Base-by-base conservation (phyloP, 2,888 invertebrate species). In the Troides aeacus region DNA sequence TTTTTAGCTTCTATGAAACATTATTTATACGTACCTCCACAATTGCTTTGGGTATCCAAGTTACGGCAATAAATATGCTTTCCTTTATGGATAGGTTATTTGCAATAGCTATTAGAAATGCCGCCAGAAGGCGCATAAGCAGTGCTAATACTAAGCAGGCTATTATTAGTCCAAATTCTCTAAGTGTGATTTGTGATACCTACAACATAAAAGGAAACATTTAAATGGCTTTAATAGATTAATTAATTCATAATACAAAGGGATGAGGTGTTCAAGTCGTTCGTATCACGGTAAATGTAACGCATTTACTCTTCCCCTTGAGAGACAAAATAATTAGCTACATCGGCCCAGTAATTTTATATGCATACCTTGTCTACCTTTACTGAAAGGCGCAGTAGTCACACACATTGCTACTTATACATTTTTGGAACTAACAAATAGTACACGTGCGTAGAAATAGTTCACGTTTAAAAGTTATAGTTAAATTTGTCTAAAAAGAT, bases 31-130 rank as follows among this genome's bases (percentile, higher is more conserved):
- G 66, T 78, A 91, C 92, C 88, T 92, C 92, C 3, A 92, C 92
- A 71, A 92, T 91, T 59, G 92, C 92, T 76, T 92, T 92, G 12
- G 92, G 92, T 75, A 89, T 90, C 92, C 92, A 92, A 46, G 92
- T 91, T 72, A 91, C 78, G 56, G 88, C 86, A 59, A 92, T 80
- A 74, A 90, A 92, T 67, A 90, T 75, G 72, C 91, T 89, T 75
- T 92, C 92, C 70, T 83, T 90, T 71, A 89, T 74, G 1, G 90
- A 84, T 70, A 90, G 80, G 64, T 85, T 84, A 73, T 85, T 90
- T 62, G 84, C 86, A 64, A 91, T 76, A 6, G 86, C 84, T 30
- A 92, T 87, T 67, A 92, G 80, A 72, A 92, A 88, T 24, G 92
- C 91, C 39, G 90, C 83, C 64, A 92, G 71, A 71, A 92, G 74